These are phyloP conservation scores for Cabera pusaria DNA, from an alignment of 2,888 invertebrate species.

Conservation along the genomic window DNA sequence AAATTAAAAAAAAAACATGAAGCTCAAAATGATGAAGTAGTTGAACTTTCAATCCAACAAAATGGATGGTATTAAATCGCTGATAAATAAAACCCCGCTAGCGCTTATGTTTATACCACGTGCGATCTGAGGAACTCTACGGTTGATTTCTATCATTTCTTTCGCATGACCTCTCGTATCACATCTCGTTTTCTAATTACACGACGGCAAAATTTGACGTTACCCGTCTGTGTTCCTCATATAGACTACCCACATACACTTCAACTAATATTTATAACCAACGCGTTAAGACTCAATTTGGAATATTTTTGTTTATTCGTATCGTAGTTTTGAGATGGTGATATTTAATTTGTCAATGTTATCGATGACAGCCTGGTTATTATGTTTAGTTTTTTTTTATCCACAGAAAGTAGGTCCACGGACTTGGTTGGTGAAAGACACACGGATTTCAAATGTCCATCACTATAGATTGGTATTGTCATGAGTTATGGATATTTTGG, in stretches of 20 bases:
- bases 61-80: too few species aligned
- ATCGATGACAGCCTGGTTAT: constrained; percentile 71
- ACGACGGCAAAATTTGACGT: constrained; percentile 69
- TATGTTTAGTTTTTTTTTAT: constrained; percentile 51
- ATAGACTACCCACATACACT: constrained; percentile 39
- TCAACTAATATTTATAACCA: too few species aligned
- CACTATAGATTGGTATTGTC: too few species aligned
- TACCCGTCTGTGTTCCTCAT: constrained; percentile 49
- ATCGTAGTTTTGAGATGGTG: constrained; percentile 42
- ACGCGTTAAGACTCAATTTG: too few species aligned
- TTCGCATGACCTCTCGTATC: constrained; percentile 74
- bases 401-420: constrained; percentile 47
- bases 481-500: constrained; percentile 25
- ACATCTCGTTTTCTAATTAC: constrained; percentile 72
- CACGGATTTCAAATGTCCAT: constrained; percentile 13
- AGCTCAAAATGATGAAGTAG: too few species aligned
- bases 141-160: constrained; percentile 66
- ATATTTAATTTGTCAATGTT: constrained; percentile 81
- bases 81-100: too few species aligned
- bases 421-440: constrained; percentile 17
- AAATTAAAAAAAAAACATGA: too few species aligned
- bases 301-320: too few species aligned
- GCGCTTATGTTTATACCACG: constrained; percentile 29
- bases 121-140: constrained; percentile 32
- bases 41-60: too few species aligned